A percentile compares a stretch with the other conserved stretches of the same genome.
These are phyloP conservation scores for Oryzias sinensis DNA, from an alignment of 2,797 vertebrate genomes.

Conservation along the genomic window DNA sequence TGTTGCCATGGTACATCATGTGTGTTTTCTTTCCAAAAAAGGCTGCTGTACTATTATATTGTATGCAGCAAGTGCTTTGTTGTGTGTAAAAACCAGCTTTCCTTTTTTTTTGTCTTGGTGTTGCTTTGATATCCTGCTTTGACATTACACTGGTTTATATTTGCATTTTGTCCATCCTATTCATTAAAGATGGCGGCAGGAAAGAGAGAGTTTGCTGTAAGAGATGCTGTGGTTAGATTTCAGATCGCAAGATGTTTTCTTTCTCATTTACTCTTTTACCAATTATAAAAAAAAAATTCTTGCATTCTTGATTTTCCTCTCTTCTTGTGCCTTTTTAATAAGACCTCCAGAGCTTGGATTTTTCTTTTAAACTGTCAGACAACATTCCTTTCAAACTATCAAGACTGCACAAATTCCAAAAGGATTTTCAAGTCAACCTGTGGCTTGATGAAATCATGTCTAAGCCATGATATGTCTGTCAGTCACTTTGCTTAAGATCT, in stretches of 20 bases:
- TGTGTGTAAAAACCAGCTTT: slow-evolving; percentile 32
- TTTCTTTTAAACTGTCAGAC: neutral
- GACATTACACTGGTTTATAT: slow-evolving; percentile 65
- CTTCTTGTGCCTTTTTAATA: slow-evolving; percentile 23
- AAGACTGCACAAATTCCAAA: slow-evolving; percentile 27
- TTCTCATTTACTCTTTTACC: slow-evolving; percentile 51
- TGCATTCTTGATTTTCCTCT: slow-evolving; percentile 10
- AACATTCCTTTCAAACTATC: slow-evolving; percentile 25
- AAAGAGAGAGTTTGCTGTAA: slow-evolving; percentile 89
- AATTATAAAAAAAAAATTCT: slow-evolving; percentile 38
- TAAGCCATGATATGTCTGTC: slow-evolving; percentile 27
- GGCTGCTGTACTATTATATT: slow-evolving; percentile 31
- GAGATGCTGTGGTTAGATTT: slow-evolving; percentile 81
- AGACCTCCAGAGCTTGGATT: slow-evolving; percentile 13
- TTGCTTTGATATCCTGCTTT: slow-evolving; percentile 43
- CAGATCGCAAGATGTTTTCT: slow-evolving; percentile 61
- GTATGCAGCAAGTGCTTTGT: slow-evolving; percentile 36
- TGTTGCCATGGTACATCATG: slow-evolving; percentile 71
- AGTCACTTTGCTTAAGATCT: slow-evolving; percentile 37
- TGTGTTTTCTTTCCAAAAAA: slow-evolving; percentile 35
- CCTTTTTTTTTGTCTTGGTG: slow-evolving; percentile 1
- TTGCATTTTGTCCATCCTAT: slow-evolving; percentile 83
- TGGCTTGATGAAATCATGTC: slow-evolving; percentile 20
- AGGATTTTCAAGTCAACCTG: slow-evolving; percentile 11
- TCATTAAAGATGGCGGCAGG: slow-evolving; percentile 88